Evolutionary conservation across 2,888 invertebrate species (phyloP).

Genomic region (Lingula anatina): DNA sequence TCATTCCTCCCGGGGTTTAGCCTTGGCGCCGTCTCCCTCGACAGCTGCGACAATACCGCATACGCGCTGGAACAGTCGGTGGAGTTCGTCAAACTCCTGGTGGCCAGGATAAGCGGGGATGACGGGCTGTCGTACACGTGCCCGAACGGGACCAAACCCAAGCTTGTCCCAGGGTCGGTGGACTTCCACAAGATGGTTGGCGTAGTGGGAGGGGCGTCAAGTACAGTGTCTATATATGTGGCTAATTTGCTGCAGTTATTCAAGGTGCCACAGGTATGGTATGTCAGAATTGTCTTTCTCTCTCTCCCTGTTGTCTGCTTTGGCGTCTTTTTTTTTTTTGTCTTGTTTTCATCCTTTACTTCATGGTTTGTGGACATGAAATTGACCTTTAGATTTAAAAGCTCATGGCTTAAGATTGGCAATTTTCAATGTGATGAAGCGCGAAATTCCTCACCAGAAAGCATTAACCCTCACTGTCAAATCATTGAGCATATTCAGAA

Average conservation of each 20-base stretch:
- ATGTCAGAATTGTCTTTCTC: too few species aligned
- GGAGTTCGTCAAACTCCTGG: conserved; percentile 9
- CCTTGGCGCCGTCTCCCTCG: conserved; percentile 61
- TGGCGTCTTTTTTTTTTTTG: too few species aligned
- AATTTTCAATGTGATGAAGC: too few species aligned
- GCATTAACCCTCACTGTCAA: too few species aligned
- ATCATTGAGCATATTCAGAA: too few species aligned
- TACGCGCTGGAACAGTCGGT: conserved; percentile 62
- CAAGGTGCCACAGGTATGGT: conserved; percentile 55
- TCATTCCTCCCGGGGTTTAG: conserved; percentile 61
- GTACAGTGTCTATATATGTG: conserved; percentile 58
- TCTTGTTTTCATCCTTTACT: too few species aligned
- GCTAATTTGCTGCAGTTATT: conserved; percentile 58
- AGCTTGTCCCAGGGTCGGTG: not conserved
- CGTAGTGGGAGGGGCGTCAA: conserved; percentile 58
- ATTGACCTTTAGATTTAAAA: too few species aligned
- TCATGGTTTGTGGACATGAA: too few species aligned
- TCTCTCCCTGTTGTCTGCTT: too few species aligned
- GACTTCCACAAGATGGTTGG: conserved; percentile 54
- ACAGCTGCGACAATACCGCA: conserved; percentile 64
- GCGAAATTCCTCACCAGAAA: too few species aligned
- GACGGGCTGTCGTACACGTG: not conserved
- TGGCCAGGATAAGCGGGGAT: not conserved
- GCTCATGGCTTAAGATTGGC: too few species aligned
- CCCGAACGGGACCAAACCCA: not conserved